Evolutionary conservation across 2,888 invertebrate genomes (phyloP).

Genomic region (Biston betularia): DNA sequence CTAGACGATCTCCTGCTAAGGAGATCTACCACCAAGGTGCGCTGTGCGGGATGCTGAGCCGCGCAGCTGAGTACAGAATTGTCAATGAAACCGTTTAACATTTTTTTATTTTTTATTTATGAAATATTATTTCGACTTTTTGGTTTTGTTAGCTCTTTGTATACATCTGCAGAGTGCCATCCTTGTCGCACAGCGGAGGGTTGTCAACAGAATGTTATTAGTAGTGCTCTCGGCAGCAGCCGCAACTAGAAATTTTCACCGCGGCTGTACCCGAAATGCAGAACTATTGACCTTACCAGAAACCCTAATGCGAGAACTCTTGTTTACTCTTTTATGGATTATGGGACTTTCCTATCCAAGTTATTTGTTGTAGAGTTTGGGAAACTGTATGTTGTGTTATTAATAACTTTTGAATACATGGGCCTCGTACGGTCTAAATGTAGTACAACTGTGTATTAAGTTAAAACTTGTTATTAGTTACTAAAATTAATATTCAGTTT

Average conservation of each 20-base stretch:
- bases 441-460: not conserved
- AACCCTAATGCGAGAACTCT: constrained; percentile 17
- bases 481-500: no score
- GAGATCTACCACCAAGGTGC: no score
- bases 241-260: constrained; percentile 53
- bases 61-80: no score
- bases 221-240: constrained; percentile 64
- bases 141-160: constrained; percentile 55
- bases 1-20: no score
- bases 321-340: constrained; percentile 20
- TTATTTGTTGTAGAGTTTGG: constrained; percentile 8
- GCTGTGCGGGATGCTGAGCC: no score
- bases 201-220: constrained; percentile 80
- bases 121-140: not conserved
- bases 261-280: constrained; percentile 35
- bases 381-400: constrained; percentile 3
- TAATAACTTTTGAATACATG: constrained; percentile 10
- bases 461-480: constrained; percentile 5
- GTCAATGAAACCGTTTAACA: no score
- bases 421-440: not conserved
- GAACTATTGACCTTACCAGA: constrained; percentile 44
- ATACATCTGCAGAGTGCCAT: constrained; percentile 48
- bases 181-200: constrained; percentile 65
- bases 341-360: constrained; percentile 11
- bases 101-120: no score